Evolutionary conservation across 2,888 invertebrate species (phyloP).

Genomic region (Cephalotes varians): DNA sequence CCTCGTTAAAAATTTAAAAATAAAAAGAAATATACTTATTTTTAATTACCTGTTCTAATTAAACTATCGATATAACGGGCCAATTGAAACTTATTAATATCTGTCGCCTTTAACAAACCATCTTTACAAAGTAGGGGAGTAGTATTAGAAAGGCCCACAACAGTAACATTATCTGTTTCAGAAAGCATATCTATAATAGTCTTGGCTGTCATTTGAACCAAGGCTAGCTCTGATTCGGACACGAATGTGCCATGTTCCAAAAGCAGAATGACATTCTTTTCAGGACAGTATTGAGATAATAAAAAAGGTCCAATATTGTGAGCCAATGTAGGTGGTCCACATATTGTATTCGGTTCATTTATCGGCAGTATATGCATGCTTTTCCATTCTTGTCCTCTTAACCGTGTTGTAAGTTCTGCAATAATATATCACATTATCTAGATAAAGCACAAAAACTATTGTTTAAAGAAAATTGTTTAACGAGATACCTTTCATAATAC

Average conservation of each 20-base stretch:
- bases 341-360: conserved; percentile 81
- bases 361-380: conserved; percentile 82
- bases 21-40: neutral
- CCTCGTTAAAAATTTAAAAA: neutral
- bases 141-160: conserved; percentile 79
- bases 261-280: conserved; percentile 82
- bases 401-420: conserved; percentile 77
- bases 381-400: conserved; percentile 81
- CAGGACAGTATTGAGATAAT: conserved; percentile 80
- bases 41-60: conserved; percentile 73
- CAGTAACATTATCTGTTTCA: conserved; percentile 82
- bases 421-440: neutral
- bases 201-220: conserved; percentile 83
- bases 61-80: conserved; percentile 80
- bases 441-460: neutral
- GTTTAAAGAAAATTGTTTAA: neutral
- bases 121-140: conserved; percentile 78
- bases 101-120: conserved; percentile 80
- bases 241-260: conserved; percentile 82
- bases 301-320: conserved; percentile 83
- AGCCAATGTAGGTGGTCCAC: conserved; percentile 82
- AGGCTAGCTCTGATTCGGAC: conserved; percentile 82
- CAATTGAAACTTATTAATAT: conserved; percentile 83
- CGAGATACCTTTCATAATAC: conserved; percentile 80
- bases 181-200: conserved; percentile 83